Percentiles rank a stretch among this genome's conserved stretches.
Evolutionary conservation across 2,113 vertebrate species (phyloP).

Genomic region (Tachycineta bicolor): DNA sequence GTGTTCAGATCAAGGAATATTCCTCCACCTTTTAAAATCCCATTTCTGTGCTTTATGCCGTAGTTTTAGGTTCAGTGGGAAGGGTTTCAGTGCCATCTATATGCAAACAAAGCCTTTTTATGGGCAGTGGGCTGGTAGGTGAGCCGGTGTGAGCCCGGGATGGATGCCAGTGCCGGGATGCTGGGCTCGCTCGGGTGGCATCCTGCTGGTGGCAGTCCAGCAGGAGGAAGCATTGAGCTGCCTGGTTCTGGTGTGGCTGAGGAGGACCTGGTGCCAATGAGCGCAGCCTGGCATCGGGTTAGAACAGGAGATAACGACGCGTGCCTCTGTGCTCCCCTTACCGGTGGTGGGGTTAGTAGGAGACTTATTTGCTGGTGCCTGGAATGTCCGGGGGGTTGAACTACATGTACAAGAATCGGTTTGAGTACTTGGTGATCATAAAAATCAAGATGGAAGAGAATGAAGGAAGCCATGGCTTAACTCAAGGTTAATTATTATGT

Average conservation of each 20-base stretch:
- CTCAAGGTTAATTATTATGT: background rate
- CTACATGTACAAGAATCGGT: fast-evolving
- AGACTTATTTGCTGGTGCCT: fast-evolving
- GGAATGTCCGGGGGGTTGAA: background rate
- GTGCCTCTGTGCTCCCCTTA: background rate
- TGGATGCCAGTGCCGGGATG: fast-evolving
- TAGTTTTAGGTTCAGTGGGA: background rate
- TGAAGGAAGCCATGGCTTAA: background rate
- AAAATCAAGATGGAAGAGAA: background rate
- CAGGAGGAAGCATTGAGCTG: slow-evolving; percentile 19
- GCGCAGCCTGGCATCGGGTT: background rate
- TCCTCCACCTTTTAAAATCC: background rate
- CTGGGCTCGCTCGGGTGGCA: background rate
- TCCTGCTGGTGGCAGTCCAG: background rate
- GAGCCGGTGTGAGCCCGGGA: background rate
- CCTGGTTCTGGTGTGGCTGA: background rate
- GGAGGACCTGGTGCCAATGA: background rate
- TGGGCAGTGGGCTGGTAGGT: background rate
- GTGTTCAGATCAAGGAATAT: background rate
- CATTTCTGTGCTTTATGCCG: background rate
- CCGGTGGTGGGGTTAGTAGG: fast-evolving
- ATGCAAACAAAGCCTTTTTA: background rate
- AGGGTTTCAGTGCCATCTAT: background rate
- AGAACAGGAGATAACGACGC: background rate
- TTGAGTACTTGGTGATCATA: background rate